Base-by-base conservation (phyloP, 1,140 invertebrate species). In the Zaprionus davidi region DNA sequence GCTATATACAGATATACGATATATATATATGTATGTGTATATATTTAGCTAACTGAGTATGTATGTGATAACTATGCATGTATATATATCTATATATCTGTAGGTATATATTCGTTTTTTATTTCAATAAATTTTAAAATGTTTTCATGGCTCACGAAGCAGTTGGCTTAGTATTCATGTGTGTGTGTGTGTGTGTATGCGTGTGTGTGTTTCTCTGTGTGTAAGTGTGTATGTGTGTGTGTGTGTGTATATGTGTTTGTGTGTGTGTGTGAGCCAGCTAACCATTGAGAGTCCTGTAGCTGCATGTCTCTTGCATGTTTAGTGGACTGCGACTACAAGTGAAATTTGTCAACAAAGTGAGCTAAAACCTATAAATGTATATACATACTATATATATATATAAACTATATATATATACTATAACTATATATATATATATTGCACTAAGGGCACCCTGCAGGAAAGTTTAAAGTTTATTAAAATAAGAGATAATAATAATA, bases 121-220 rank as follows among this genome's bases (percentile, higher is more conserved):
- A 60, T 72, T 85, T 64, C 75, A 78, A 85, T 85, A 81, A 78
- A 78, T 81, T 81, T 57, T 75, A 58, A 82, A 81, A 82, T 69
- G 71, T 74, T 84, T 75, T 84, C 53, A 64, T 66, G 74, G 70
- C 28, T 46, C 44, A 72, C 57, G 26, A 57, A 53, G 62, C 71
- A 34, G 64, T 22, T 56, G 26, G 44, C 34, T 64, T 11, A 56
- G 49, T 7, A 31, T 56, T 13, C 38, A 53, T 59, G 28, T 24
- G 55, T 59, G 28, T 59, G 67, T 69, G 56, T 46, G 1, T 46
- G 1, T 46, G 28, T 56, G 13, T 28, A 53, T 68, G 55, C 24
- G 55, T 59, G 13, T 59, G 67, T 62, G 24, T 46, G 20, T 46
- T 28, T 69, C 2, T 34, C 0, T 34, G 0, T 34, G 2, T 34